Conservation (phyloP, 2,888 invertebrate species). For the Rotaria macrura region DNA sequence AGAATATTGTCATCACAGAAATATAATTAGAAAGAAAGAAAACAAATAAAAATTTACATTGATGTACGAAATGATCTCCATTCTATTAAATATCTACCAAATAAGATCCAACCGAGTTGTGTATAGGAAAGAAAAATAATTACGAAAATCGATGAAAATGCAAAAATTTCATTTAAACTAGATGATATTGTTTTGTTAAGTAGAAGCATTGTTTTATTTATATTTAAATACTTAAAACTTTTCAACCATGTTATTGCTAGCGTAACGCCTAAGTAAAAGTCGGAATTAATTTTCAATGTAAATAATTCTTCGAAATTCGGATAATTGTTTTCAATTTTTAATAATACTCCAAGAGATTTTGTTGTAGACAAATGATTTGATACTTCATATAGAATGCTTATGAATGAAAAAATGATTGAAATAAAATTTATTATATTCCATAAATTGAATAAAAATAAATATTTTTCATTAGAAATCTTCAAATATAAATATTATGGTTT, state of each 20-base stretch:
- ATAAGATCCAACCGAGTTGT: not conserved
- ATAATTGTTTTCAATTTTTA: not conserved
- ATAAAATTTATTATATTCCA: not conserved
- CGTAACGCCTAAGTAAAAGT: not conserved
- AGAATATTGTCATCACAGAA: no score
- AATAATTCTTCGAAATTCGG: not conserved
- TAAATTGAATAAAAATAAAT: not conserved
- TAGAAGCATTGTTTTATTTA: conserved; percentile 1
- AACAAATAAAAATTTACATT: no score
- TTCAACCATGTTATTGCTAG: not conserved
- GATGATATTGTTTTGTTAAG: not conserved
- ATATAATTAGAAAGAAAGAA: no score
- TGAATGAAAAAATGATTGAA: not conserved
- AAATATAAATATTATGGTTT: not conserved
- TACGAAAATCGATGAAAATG: not conserved
- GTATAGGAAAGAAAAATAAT: not conserved
- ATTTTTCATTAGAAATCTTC: not conserved
- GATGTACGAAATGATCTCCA: not conserved
- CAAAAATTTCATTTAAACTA: not conserved
- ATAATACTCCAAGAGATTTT: not conserved
- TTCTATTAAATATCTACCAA: not conserved
- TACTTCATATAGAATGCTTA: not conserved
- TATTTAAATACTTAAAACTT: not conserved
- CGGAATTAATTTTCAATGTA: not conserved
- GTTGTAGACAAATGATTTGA: not conserved